Evolutionary conservation across 2,113 vertebrate species (phyloP).

Genomic region (Microcebus lehilahytsara): DNA sequence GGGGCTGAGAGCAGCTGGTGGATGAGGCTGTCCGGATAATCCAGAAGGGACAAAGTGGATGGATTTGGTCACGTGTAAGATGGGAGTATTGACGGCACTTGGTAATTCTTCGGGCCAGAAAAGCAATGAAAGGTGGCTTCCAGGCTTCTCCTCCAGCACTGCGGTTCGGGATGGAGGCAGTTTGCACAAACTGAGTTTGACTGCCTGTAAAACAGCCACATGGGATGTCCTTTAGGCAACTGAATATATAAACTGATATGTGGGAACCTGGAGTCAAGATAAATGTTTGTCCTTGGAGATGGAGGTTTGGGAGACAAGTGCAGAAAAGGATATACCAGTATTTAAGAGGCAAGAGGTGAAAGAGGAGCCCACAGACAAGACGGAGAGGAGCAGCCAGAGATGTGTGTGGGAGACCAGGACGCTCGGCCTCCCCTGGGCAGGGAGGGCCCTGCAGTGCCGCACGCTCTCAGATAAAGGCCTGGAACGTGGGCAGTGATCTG

Average conservation of each 20-base stretch:
- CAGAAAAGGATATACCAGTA: background rate
- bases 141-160: background rate
- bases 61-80: background rate
- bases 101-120: background rate
- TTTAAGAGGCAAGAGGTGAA: background rate
- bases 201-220: background rate
- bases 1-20: background rate
- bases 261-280: background rate
- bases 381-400: background rate
- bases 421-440: too few relatives aligned
- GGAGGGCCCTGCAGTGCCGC: accelerated
- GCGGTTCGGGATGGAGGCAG: background rate
- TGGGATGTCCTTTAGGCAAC: background rate
- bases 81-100: background rate
- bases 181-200: background rate
- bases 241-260: background rate
- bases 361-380: background rate
- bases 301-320: background rate
- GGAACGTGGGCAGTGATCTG: accelerated
- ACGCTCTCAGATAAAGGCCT: background rate
- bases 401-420: background rate
- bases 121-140: background rate
- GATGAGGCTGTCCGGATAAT: background rate
- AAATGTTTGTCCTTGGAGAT: background rate
- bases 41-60: too few relatives aligned